A percentile compares a stretch with the other conserved stretches of the same genome.
phyloP scores from a whole-genome alignment of 2,797 vertebrate genomes.

The Dromococcyx pavoninus region DNA sequence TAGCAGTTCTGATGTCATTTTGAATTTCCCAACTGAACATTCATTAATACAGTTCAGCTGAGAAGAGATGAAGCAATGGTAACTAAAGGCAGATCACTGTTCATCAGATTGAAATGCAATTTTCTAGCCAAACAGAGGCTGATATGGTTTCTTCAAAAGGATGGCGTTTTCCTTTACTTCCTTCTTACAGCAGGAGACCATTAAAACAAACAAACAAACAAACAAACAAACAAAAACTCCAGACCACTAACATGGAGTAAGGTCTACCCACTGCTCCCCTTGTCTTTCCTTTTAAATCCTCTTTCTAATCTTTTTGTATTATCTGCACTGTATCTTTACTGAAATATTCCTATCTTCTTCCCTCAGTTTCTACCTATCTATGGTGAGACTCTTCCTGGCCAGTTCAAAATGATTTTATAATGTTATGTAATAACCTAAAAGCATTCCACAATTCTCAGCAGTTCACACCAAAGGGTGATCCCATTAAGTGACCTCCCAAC shows the following conservation, averaged over 20 bases:
- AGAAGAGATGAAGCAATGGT: not conserved
- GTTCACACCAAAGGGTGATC: not conserved
- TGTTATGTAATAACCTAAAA: not conserved
- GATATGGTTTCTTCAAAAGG: not conserved
- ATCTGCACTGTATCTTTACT: not conserved
- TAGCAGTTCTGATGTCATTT: not conserved
- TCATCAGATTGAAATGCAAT: not conserved
- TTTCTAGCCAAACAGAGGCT: not conserved
- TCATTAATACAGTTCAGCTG: not conserved
- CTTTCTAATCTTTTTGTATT: not conserved
- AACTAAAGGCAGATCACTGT: not conserved
- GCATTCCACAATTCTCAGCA: not conserved
- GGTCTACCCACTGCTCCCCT: not conserved
- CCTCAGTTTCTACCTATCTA: not conserved
- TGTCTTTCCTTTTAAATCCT: not conserved
- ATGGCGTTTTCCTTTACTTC: not conserved
- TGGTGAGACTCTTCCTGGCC: not conserved
- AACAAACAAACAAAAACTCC: not conserved
- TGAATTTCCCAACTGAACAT: not conserved
- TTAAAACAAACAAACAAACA: not conserved
- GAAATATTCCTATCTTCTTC: not conserved
- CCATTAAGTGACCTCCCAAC: not conserved
- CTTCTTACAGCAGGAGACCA: not conserved
- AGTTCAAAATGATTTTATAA: not conserved
- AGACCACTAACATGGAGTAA: not conserved